These are phyloP conservation scores for Parnassius glacialis DNA, from an alignment of 2,888 invertebrate genomes.

Conservation along the genomic window DNA sequence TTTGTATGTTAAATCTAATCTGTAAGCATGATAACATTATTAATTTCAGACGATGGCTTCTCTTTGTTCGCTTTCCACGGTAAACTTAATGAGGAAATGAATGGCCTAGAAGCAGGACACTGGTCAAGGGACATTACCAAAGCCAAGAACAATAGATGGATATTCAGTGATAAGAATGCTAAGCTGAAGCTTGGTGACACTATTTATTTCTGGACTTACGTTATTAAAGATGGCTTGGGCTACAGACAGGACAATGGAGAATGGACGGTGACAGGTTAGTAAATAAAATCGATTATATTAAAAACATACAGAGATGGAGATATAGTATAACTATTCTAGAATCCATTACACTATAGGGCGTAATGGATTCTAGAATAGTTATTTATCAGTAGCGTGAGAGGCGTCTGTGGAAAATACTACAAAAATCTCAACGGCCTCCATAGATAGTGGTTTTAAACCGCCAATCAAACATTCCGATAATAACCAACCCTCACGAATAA, in stretches of 20 bases:
- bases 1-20: no score
- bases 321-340: no score
- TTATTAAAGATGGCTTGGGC: conserved; percentile 85
- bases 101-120: conserved; percentile 84
- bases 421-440: no score
- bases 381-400: no score
- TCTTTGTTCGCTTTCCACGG: conserved; percentile 88
- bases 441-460: no score
- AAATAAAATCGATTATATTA: neutral
- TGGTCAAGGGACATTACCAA: conserved; percentile 84
- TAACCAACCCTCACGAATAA: no score
- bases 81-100: conserved; percentile 86
- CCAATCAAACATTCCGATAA: no score
- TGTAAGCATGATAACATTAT: neutral
- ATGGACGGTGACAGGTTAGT: conserved; percentile 78
- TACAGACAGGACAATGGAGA: conserved; percentile 84
- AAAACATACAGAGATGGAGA: no score
- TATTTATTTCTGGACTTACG: conserved; percentile 89
- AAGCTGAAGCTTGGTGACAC: conserved; percentile 83
- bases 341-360: no score
- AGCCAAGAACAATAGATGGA: conserved; percentile 83
- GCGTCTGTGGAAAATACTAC: no score
- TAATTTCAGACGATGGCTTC: conserved; percentile 81
- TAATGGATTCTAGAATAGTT: no score
- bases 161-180: conserved; percentile 82